A percentile compares a stretch with the other conserved stretches of the same genome.
Evolutionary conservation across 2,797 vertebrate species (phyloP).

Genomic region (Melanotaenia nigrans): DNA sequence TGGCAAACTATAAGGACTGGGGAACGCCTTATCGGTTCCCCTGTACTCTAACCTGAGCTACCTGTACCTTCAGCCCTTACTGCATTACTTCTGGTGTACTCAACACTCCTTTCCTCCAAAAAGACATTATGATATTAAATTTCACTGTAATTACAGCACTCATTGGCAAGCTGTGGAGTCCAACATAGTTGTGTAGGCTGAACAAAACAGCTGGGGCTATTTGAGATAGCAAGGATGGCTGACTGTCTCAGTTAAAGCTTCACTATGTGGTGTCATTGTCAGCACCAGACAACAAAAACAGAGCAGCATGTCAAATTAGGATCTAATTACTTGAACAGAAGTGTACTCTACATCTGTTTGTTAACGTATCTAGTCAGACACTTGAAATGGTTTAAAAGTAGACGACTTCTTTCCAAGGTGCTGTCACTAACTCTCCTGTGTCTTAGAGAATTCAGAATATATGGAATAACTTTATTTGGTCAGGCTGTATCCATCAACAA

Average conservation of each 20-base stretch:
- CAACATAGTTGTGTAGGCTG: conserved; percentile 48
- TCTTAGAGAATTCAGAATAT: conserved; percentile 30
- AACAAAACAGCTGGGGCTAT: conserved; percentile 57
- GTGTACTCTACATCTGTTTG: conserved; percentile 26
- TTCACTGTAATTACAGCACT: conserved; percentile 73
- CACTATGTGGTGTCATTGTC: conserved; percentile 35
- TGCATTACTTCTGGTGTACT: conserved; percentile 57
- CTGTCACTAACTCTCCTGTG: conserved; percentile 33
- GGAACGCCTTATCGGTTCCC: conserved; percentile 73
- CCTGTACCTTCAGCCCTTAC: conserved; percentile 59
- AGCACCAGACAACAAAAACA: conserved; percentile 37
- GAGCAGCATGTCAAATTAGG: conserved; percentile 23
- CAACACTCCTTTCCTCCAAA: conserved; percentile 69
- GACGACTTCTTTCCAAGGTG: conserved; percentile 22
- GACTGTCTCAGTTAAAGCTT: conserved; percentile 35
- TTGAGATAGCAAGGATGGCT: conserved; percentile 45
- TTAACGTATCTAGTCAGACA: conserved; percentile 34
- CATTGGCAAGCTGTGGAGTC: conserved; percentile 63
- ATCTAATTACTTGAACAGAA: conserved; percentile 23
- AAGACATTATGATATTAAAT: conserved; percentile 77
- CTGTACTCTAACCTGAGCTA: conserved; percentile 67
- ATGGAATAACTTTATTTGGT: conserved; percentile 41
- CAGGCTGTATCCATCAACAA: conserved; percentile 44
- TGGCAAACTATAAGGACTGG: conserved; percentile 58
- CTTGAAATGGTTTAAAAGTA: conserved; percentile 33